Evolutionary conservation across 2,797 vertebrate genomes (phyloP).

Genomic region (Lagorchestes hirsutus): DNA sequence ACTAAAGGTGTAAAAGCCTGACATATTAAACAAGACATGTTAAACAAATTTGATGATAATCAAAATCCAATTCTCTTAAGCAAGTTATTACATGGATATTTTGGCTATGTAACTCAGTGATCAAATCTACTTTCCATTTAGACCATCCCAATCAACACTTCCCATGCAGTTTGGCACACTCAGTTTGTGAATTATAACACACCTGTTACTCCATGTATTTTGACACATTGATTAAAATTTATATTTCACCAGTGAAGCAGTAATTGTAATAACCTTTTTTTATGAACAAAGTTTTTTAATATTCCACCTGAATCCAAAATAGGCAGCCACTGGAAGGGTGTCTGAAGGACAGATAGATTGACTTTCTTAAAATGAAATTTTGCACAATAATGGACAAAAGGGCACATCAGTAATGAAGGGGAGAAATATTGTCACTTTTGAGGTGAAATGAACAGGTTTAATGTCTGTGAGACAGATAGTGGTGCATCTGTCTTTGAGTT

Average conservation of each 20-base stretch:
- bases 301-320: neutral
- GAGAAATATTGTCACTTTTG: neutral
- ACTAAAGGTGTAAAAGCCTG: neutral
- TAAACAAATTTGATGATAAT: neutral
- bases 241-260: conserved; percentile 35
- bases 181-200: conserved; percentile 42
- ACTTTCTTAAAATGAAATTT: neutral
- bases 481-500: neutral
- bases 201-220: conserved; percentile 6
- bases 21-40: neutral
- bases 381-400: neutral
- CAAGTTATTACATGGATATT: neutral
- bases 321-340: neutral
- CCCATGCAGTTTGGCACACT: conserved; percentile 1
- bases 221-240: conserved; percentile 30
- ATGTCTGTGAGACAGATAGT: neutral
- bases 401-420: neutral
- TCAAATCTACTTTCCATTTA: conserved; percentile 17
- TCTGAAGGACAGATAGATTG: neutral
- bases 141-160: conserved; percentile 10
- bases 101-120: conserved; percentile 39
- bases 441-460: neutral
- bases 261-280: neutral
- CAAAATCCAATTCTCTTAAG: neutral
- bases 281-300: neutral